Evolutionary conservation across 2,113 vertebrate species (phyloP).

Genomic region (Paramormyrops kingsleyae): DNA sequence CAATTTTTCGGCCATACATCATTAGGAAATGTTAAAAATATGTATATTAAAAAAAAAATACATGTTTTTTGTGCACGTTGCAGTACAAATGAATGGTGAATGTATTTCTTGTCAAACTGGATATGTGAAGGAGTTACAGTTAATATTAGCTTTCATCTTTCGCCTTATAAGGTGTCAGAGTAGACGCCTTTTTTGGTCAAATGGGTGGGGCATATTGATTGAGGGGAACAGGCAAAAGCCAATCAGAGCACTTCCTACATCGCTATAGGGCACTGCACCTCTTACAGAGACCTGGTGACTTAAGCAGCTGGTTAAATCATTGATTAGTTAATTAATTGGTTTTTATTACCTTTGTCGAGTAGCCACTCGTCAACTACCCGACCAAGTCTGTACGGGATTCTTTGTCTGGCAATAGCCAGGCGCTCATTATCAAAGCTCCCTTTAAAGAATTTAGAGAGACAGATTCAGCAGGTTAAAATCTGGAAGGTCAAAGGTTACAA

Average conservation of each 20-base stretch:
- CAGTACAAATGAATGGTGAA: not conserved
- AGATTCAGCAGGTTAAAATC: constrained; percentile 81
- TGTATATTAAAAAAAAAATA: not conserved
- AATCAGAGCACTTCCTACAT: constrained; percentile 28
- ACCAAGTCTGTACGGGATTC: constrained; percentile 99
- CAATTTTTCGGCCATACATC: not conserved
- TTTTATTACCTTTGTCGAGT: constrained; percentile 99
- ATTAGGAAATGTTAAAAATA: not conserved
- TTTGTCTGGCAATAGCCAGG: constrained; percentile 99
- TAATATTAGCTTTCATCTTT: not conserved
- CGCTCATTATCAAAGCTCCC: constrained; percentile 99
- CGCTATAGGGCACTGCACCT: constrained; percentile 68
- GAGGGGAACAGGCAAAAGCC: not conserved
- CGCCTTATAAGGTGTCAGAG: not conserved
- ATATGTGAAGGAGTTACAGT: not conserved
- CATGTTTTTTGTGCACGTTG: not conserved
- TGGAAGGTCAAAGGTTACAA: constrained; percentile 78
- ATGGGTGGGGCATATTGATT: not conserved
- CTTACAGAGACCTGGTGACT: constrained; percentile 64
- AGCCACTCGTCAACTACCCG: constrained; percentile 99
- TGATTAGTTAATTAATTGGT: constrained; percentile 65
- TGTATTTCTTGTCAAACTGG: not conserved
- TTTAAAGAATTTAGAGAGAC: constrained; percentile 98
- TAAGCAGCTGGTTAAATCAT: constrained; percentile 64
- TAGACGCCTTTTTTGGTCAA: not conserved